Evolutionary conservation across 2,113 vertebrate genomes (phyloP).

Genomic region (Alouatta palliata): DNA sequence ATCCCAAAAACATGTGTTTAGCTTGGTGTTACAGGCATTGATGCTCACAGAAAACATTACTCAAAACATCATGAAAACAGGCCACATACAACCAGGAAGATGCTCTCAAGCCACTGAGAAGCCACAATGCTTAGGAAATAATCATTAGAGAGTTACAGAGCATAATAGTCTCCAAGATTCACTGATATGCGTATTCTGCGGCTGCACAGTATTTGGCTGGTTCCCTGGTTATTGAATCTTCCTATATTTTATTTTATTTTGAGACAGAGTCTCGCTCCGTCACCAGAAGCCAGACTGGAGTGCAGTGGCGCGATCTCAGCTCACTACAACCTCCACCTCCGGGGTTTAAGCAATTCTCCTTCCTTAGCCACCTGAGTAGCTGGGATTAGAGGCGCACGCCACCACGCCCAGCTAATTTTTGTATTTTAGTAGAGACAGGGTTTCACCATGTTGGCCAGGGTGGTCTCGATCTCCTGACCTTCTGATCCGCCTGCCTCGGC

Average conservation of each 20-base stretch:
- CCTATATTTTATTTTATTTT: conserved; percentile 39
- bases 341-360: too few species aligned
- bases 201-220: conserved; percentile 48
- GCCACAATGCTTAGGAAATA: conserved; percentile 5
- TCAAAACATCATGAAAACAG: conserved; percentile 57
- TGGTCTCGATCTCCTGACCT: too few species aligned
- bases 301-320: too few species aligned
- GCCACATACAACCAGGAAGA: conserved; percentile 49
- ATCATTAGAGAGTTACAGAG: conserved; percentile 20
- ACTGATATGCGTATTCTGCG: neutral
- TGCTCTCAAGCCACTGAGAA: conserved; percentile 56
- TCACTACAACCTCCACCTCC: too few species aligned
- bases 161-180: neutral
- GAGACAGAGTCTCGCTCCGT: too few species aligned
- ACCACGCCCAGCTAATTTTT: too few species aligned
- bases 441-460: too few species aligned
- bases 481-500: too few species aligned
- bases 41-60: conserved; percentile 76
- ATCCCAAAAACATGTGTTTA: conserved; percentile 81
- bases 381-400: too few species aligned
- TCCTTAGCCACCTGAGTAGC: too few species aligned
- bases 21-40: conserved; percentile 78
- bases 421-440: too few species aligned
- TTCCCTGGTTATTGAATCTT: conserved; percentile 49
- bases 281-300: too few species aligned